Conservation (phyloP, 2,888 invertebrate genomes). For the Desoria tigrina region DNA sequence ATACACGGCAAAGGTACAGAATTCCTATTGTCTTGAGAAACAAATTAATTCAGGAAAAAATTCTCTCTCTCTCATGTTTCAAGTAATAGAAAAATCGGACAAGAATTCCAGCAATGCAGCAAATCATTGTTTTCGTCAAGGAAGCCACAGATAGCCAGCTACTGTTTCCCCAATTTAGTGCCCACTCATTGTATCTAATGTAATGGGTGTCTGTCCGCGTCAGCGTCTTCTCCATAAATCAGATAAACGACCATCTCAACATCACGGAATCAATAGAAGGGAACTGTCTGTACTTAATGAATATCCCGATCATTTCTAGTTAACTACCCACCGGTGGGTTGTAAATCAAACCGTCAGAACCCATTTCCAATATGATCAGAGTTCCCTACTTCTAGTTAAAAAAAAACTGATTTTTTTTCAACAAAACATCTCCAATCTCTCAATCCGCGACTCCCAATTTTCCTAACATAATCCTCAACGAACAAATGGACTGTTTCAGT, state of each 20-base stretch:
- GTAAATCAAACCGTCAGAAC: no score
- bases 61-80: constrained; percentile 13
- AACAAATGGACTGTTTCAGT: no score
- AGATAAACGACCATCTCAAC: constrained; percentile 13
- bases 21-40: constrained; percentile 7
- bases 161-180: constrained; percentile 12
- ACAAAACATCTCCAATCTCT: neutral
- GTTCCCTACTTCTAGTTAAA: no score
- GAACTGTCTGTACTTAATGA: constrained; percentile 1
- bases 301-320: neutral
- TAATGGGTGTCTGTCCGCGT: constrained; percentile 15
- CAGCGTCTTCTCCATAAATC: constrained; percentile 15
- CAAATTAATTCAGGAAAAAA: constrained; percentile 4
- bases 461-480: neutral
- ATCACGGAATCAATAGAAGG: constrained; percentile 11
- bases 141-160: constrained; percentile 2
- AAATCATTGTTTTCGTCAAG: constrained; percentile 24
- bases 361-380: no score
- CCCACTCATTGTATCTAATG: constrained; percentile 21
- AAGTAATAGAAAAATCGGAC: constrained; percentile 13
- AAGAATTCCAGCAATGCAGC: constrained; percentile 26
- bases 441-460: neutral
- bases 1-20: neutral
- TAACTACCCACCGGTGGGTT: neutral
- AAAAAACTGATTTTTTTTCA: no score